Evolutionary conservation across 2,113 vertebrate species (phyloP).

Genomic region (Scomber scombrus): DNA sequence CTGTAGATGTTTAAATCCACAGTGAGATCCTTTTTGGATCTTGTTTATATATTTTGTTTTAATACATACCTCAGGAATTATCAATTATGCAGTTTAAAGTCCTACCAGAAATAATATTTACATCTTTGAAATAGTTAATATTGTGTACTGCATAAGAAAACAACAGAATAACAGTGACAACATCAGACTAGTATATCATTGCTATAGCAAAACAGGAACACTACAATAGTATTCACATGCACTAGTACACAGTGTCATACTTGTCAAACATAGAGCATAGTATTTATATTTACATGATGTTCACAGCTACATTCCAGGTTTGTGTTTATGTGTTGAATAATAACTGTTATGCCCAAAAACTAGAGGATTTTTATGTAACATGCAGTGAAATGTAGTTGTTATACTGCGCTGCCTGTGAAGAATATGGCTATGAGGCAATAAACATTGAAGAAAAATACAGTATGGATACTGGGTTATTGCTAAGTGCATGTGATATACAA

Average conservation of each 20-base stretch:
- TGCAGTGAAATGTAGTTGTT: constrained; percentile 48
- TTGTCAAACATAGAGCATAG: constrained; percentile 67
- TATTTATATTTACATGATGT: constrained; percentile 80
- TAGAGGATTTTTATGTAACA: constrained; percentile 21
- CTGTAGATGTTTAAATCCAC: constrained; percentile 27
- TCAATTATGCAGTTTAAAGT: constrained; percentile 81
- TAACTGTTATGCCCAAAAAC: constrained; percentile 24
- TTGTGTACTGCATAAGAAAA: constrained; percentile 86
- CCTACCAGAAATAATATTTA: constrained; percentile 89
- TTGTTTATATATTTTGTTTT: constrained; percentile 75
- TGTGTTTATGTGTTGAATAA: constrained; percentile 48
- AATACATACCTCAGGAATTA: constrained; percentile 38
- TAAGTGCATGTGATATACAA: constrained; percentile 56
- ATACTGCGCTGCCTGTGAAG: constrained; percentile 47
- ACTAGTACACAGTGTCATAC: constrained; percentile 79
- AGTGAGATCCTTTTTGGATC: constrained; percentile 75
- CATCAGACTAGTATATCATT: constrained; percentile 87
- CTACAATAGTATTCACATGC: constrained; percentile 91
- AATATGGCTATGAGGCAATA: constrained; percentile 43
- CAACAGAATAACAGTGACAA: constrained; percentile 87
- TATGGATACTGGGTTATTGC: constrained; percentile 56
- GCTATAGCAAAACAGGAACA: constrained; percentile 87
- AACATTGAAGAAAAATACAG: constrained; percentile 30
- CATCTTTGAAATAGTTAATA: constrained; percentile 86
- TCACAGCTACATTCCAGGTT: constrained; percentile 84